Conservation (phyloP, 2,888 invertebrate species). For the Lapara coniferarum region DNA sequence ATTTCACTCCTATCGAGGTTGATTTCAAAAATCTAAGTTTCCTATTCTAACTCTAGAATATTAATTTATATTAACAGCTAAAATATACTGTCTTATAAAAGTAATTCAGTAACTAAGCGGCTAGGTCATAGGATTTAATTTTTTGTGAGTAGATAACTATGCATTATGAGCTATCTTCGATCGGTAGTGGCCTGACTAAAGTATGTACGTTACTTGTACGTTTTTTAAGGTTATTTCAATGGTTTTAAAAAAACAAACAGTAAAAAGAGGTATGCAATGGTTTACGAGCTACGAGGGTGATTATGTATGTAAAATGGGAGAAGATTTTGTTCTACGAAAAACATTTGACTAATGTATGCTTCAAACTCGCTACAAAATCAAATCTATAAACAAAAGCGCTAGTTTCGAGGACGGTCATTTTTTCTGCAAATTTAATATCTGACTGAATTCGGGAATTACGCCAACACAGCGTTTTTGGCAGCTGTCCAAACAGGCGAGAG, state of each 20-base stretch:
- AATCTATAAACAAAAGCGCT: background rate
- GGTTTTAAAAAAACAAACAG: background rate
- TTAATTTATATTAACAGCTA: too few relatives aligned
- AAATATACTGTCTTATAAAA: conserved; percentile 29
- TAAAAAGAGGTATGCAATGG: too few relatives aligned
- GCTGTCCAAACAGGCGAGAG: conserved; percentile 8
- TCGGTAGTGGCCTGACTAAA: too few relatives aligned
- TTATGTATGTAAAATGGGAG: background rate
- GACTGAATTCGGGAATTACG: conserved; percentile 16
- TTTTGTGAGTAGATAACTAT: conserved; percentile 10
- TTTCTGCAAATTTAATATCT: conserved; percentile 21
- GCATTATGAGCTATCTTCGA: background rate
- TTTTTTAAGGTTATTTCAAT: too few relatives aligned
- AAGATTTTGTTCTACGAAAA: background rate
- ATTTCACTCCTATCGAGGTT: too few relatives aligned
- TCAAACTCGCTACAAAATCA: background rate
- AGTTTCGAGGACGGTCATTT: background rate
- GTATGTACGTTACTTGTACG: too few relatives aligned
- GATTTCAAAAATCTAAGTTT: too few relatives aligned
- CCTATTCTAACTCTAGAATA: too few relatives aligned
- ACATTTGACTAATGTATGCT: too few relatives aligned
- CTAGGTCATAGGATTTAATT: background rate
- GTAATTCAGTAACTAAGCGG: background rate
- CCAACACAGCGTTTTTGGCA: conserved; percentile 8
- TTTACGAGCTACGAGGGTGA: background rate